phyloP scores from a whole-genome alignment of 35 echinoderm and acorn worm genomes.

The Chiridota heheva region DNA sequence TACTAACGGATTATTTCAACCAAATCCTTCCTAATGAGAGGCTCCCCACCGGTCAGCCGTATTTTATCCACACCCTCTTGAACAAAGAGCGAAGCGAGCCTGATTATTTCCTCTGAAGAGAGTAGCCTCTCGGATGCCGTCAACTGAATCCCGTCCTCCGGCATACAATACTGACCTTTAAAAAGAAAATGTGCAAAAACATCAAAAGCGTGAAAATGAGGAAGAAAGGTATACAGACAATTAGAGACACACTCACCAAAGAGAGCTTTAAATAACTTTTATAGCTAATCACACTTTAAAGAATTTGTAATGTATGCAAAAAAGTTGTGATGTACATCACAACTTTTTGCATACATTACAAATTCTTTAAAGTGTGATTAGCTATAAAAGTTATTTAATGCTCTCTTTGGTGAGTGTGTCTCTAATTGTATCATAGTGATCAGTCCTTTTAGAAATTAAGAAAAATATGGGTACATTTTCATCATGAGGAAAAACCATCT shows the following conservation, averaged over 20 bases:
- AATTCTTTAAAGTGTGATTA: not conserved
- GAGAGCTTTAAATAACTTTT: not conserved
- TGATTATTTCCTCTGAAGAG: slow-evolving; percentile 69
- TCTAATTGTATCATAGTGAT: too few relatives aligned
- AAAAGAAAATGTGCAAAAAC: slow-evolving; percentile 9
- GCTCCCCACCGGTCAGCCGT: slow-evolving; percentile 92
- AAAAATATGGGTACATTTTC: too few relatives aligned
- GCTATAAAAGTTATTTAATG: not conserved
- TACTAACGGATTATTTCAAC: slow-evolving; percentile 87
- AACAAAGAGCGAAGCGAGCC: slow-evolving; percentile 78
- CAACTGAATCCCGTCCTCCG: slow-evolving; percentile 83
- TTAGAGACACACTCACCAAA: not conserved
- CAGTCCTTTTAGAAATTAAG: too few relatives aligned
- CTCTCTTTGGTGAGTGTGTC: not conserved
- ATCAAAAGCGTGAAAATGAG: not conserved
- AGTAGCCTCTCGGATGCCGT: slow-evolving; percentile 67
- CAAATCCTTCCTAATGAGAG: slow-evolving; percentile 88
- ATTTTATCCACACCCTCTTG: slow-evolving; percentile 93
- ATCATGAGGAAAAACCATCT: too few relatives aligned
- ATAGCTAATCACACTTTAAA: not conserved
- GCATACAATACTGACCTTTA: slow-evolving; percentile 99
- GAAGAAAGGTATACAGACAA: too few relatives aligned
- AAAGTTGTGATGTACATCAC: not conserved
- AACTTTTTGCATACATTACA: too few relatives aligned
- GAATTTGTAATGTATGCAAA: not conserved